phyloP scores from a whole-genome alignment of 2,113 vertebrate genomes.

The Ibidorhyncha struthersii region DNA sequence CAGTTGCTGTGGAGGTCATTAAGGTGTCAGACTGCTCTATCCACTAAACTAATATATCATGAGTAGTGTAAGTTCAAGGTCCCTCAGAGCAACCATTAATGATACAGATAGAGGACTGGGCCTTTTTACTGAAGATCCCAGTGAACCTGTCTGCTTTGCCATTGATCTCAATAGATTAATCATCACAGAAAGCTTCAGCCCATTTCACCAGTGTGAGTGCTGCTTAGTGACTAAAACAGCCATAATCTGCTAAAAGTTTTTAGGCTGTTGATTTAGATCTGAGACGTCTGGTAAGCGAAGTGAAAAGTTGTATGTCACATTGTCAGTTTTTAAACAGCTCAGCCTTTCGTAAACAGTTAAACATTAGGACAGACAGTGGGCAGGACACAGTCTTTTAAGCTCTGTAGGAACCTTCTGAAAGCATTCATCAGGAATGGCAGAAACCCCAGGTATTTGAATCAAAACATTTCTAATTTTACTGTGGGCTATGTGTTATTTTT shows the following conservation, averaged over 20 bases:
- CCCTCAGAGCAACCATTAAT: background rate
- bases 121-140: slow-evolving; percentile 2
- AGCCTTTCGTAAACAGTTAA: background rate
- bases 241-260: slow-evolving; percentile 33
- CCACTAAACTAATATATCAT: background rate
- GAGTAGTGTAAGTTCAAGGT: background rate
- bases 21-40: background rate
- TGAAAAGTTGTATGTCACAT: background rate
- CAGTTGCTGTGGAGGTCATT: slow-evolving; percentile 17
- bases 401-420: background rate
- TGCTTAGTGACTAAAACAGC: background rate
- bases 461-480: background rate
- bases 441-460: background rate
- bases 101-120: background rate
- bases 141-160: slow-evolving; percentile 32
- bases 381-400: background rate
- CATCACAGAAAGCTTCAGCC: background rate
- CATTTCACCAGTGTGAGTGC: background rate
- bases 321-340: background rate
- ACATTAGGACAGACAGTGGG: background rate
- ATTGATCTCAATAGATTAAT: background rate
- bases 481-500: background rate
- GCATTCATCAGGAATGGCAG: background rate
- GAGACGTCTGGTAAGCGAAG: slow-evolving; percentile 15
- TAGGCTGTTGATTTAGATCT: slow-evolving; percentile 14